These are phyloP conservation scores for Patella pellucida DNA, from an alignment of 2,888 invertebrate species.

Conservation along the genomic window DNA sequence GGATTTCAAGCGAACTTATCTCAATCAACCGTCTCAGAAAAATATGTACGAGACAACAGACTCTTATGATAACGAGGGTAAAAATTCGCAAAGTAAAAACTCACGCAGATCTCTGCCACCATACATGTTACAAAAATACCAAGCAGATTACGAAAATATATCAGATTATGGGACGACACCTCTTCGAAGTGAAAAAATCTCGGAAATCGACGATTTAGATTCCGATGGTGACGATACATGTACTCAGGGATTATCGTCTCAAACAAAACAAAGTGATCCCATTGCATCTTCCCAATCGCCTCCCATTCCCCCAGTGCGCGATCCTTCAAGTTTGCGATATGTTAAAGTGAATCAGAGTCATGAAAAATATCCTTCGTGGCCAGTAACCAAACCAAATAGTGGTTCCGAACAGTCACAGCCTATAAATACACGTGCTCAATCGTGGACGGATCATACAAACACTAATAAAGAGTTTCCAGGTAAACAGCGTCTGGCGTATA, in stretches of 20 bases:
- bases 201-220: constrained; percentile 45
- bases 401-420: constrained; percentile 39
- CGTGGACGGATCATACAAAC: constrained; percentile 81
- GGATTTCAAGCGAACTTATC: constrained; percentile 4
- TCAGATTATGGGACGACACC: constrained; percentile 30
- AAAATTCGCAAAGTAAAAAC: constrained; percentile 31
- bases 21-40: constrained; percentile 9
- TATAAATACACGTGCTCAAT: constrained; percentile 79
- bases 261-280: constrained; percentile 23
- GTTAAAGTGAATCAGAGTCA: constrained; percentile 79
- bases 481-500: constrained; percentile 49
- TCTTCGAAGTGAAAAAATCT: constrained; percentile 39
- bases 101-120: constrained; percentile 43
- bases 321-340: constrained; percentile 79
- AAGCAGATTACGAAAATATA: constrained; percentile 40
- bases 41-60: constrained; percentile 30
- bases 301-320: constrained; percentile 76
- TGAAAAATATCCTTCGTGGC: constrained; percentile 84
- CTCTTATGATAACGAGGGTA: constrained; percentile 32
- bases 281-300: constrained; percentile 41
- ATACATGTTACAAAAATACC: constrained; percentile 39
- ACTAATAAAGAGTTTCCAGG: constrained; percentile 80
- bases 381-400: constrained; percentile 75
- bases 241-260: constrained; percentile 26
- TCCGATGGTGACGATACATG: constrained; percentile 39